Conservation (phyloP, 2,797 vertebrate genomes). For the Rachycentron canadum region DNA sequence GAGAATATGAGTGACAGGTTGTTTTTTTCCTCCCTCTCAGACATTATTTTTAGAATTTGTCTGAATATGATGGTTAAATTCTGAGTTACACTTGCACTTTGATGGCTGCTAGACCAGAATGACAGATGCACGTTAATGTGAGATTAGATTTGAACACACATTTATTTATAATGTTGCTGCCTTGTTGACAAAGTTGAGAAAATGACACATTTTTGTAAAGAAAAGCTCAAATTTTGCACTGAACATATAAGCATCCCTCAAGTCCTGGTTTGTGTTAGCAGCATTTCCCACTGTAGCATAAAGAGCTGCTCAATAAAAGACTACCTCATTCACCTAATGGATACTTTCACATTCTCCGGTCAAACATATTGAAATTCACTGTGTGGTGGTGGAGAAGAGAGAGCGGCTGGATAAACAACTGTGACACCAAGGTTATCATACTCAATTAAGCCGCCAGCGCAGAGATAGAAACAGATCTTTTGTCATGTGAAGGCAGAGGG, state of each 20-base stretch:
- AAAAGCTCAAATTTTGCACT: not conserved
- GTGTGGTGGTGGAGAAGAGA: slow-evolving; percentile 15
- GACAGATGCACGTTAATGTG: not conserved
- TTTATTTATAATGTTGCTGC: not conserved
- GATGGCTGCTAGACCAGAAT: not conserved
- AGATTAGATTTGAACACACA: not conserved
- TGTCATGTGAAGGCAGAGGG: slow-evolving; percentile 54
- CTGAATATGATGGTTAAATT: too few species aligned
- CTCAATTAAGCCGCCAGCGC: slow-evolving; percentile 63
- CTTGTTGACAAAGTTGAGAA: not conserved
- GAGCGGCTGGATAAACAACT: slow-evolving; percentile 63
- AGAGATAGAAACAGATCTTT: slow-evolving; percentile 48
- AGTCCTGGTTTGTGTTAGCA: slow-evolving; percentile 6
- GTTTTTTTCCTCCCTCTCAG: too few species aligned
- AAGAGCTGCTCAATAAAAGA: slow-evolving; percentile 13
- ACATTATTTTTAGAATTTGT: too few species aligned
- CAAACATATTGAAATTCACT: slow-evolving; percentile 55
- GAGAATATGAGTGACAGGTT: too few species aligned
- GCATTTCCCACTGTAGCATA: slow-evolving; percentile 3
- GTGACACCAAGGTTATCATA: slow-evolving; percentile 69
- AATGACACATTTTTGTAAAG: not conserved
- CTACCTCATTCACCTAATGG: slow-evolving; percentile 3
- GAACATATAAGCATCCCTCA: not conserved
- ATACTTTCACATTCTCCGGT: slow-evolving; percentile 24
- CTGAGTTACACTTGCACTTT: not conserved